phyloP scores from a whole-genome alignment of 2,113 vertebrate genomes.

The Lethenteron reissneri region DNA sequence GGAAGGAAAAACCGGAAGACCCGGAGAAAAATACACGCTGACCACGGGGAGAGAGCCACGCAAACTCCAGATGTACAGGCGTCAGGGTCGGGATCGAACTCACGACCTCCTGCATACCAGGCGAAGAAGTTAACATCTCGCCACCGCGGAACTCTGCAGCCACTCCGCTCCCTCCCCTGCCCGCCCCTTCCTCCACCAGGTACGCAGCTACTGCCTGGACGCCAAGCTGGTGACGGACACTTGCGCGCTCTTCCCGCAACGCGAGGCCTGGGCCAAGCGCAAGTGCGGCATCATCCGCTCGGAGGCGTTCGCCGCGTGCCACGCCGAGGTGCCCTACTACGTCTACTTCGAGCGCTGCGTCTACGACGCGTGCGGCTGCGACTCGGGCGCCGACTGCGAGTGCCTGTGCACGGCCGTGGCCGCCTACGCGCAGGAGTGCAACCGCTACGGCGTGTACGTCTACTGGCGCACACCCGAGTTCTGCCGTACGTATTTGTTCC shows the following conservation, averaged over 20 bases:
- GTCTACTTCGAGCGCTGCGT: constrained; percentile 29
- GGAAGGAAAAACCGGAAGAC: no score
- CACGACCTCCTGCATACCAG: no score
- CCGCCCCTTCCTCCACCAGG: constrained; percentile 32
- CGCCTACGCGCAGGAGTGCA: constrained; percentile 27
- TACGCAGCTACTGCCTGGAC: neutral
- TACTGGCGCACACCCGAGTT: constrained; percentile 26
- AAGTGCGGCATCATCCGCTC: constrained; percentile 47
- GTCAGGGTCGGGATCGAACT: no score
- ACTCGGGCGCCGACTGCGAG: constrained; percentile 26
- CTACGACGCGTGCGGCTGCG: constrained; percentile 25
- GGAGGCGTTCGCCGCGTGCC: constrained; percentile 37
- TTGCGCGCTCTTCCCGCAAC: constrained; percentile 27
- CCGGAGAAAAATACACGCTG: no score
- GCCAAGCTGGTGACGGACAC: constrained; percentile 17
- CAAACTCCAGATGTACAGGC: no score
- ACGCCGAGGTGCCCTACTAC: constrained; percentile 36
- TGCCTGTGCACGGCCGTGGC: constrained; percentile 31
- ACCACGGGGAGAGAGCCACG: no score
- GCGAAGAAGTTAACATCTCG: no score
- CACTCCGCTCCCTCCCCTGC: neutral
- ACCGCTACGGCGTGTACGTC: constrained; percentile 21
- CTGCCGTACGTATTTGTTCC: constrained; percentile 22
- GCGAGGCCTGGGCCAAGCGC: constrained; percentile 49
- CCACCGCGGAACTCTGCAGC: no score